Evolutionary conservation across 2,113 vertebrate species (phyloP).

Genomic region (Epinephelus cyanopodus): DNA sequence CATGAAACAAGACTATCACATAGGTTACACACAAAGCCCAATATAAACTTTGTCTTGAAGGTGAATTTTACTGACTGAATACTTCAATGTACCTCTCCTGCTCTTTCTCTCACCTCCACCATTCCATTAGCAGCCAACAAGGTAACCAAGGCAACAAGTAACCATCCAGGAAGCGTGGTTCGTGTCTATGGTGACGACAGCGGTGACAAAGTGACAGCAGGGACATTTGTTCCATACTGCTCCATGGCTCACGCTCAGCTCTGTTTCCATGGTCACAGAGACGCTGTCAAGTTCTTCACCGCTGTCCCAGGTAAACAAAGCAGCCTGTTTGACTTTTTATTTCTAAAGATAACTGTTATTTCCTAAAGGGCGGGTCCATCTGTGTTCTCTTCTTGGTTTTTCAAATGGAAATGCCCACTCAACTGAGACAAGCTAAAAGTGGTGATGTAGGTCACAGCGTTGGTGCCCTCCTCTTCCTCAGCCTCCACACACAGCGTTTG

Average conservation of each 20-base stretch:
- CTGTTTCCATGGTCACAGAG: constrained; percentile 97
- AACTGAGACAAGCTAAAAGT: no score
- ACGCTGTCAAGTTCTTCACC: constrained; percentile 98
- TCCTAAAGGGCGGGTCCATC: no score
- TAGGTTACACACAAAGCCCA: background rate
- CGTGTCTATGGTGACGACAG: constrained; percentile 95
- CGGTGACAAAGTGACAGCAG: constrained; percentile 95
- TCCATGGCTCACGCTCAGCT: constrained; percentile 98
- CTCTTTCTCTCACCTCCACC: constrained; percentile 62
- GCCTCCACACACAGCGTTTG: no score
- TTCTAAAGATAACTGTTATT: background rate
- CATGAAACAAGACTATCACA: background rate
- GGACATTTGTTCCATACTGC: constrained; percentile 95
- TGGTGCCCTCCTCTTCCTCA: no score
- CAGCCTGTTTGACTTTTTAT: no score
- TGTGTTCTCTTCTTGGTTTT: no score
- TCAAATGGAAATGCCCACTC: no score
- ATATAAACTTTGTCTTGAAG: background rate
- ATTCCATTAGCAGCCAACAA: constrained; percentile 85
- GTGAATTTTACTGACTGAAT: background rate
- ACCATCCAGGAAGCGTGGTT: constrained; percentile 89
- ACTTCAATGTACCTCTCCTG: background rate
- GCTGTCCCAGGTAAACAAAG: constrained; percentile 91
- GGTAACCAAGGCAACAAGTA: constrained; percentile 85
- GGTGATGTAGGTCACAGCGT: no score